Conservation (phyloP, 92 coral and sea anemone genomes). For the Metridium senile region DNA sequence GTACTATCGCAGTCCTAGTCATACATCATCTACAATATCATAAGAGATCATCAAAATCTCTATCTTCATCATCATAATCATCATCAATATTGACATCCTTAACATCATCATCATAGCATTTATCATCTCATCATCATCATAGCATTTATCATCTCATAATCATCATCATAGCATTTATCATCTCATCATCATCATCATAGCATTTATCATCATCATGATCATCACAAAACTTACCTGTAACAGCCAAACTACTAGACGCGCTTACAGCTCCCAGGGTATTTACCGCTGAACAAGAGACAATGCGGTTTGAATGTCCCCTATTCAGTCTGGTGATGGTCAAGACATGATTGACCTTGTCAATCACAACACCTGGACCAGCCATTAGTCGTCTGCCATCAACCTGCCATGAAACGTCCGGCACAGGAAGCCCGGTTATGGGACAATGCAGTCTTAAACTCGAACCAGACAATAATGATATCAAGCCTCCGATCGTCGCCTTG, state of each 20-base stretch:
- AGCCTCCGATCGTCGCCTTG: slow-evolving; percentile 57
- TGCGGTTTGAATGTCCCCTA: slow-evolving; percentile 1
- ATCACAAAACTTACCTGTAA: slow-evolving; percentile 61
- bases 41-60: too few relatives aligned
- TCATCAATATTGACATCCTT: too few relatives aligned
- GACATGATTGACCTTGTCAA: slow-evolving; percentile 14
- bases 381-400: slow-evolving; percentile 12
- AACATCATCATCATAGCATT: background rate
- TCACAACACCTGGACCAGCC: slow-evolving; percentile 8
- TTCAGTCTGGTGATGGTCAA: slow-evolving; percentile 18
- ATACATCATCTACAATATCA: too few relatives aligned
- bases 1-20: too few relatives aligned
- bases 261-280: slow-evolving; percentile 69
- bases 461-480: slow-evolving; percentile 32
- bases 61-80: too few relatives aligned
- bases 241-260: slow-evolving; percentile 66
- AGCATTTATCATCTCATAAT: too few relatives aligned
- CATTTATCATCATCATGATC: too few relatives aligned
- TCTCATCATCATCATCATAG: too few relatives aligned
- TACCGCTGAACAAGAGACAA: slow-evolving; percentile 67
- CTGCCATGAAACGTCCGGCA: slow-evolving; percentile 57
- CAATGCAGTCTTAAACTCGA: slow-evolving; percentile 49
- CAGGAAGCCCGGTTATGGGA: slow-evolving; percentile 63
- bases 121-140: background rate
- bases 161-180: too few relatives aligned